Base-by-base conservation (phyloP, 92 coral and sea anemone species). In the Desmophyllum pertusum region DNA sequence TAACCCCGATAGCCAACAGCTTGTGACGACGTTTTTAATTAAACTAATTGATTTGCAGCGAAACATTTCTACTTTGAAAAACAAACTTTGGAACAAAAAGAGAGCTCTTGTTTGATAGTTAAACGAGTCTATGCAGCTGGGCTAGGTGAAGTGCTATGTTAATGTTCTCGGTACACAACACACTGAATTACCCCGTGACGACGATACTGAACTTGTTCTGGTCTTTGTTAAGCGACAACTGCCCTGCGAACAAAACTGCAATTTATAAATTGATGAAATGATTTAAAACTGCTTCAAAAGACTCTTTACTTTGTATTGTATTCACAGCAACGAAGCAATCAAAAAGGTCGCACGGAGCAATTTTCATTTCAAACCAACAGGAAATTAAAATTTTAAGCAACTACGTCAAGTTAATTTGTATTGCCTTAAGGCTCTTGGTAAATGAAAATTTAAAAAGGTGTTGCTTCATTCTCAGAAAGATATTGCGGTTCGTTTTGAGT, bases 341-440 rank as follows among this genome's bases (percentile, higher is more conserved):
- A 53, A 23, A 42, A 42, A 39, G n/a, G 30, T 57, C 10, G 18
- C 4, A 27, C 39, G 27, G 5, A 57, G 67, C 21, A 78, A 78
- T 41, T 25, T 62, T 27, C 15, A 53, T 53, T 76, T 63, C 57
- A 41, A 17, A 17, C 30, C 19, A 37, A 78, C 83, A 78, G 83
- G 83, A 78, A 78, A 78, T 78, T 68, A 78, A 62, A 62, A 62
- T 29, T 42, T 64, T 50, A 41, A 78, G 83, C 36, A 61, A 30
- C 42, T 37, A 77, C 38, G 81, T 51, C 70, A 25, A 41, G 79
- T 41, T 55, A 77, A 77, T 61, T 77, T 77, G 67, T 59, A 40
- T 39, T 17, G 81, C 69, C 81, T 52, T 57, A 77, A 77, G 81
- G 70, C 70, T 77, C 37, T 36, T 37, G 38, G 36, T 42, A 64